These are phyloP conservation scores for Cephus pygmeus DNA, from an alignment of 2,888 invertebrate genomes.

Conservation along the genomic window DNA sequence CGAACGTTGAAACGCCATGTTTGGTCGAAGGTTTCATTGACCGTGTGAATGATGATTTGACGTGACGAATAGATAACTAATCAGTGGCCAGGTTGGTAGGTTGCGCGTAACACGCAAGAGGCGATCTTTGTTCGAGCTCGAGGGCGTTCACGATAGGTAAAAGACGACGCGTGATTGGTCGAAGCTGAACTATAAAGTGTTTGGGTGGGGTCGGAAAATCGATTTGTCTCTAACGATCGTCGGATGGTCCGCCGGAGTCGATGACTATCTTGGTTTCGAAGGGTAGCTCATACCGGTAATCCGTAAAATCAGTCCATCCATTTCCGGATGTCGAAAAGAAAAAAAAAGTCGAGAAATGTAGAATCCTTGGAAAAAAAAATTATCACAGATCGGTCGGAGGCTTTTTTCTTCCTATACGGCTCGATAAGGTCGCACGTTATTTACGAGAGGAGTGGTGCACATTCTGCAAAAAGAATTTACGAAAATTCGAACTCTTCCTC, in stretches of 20 bases:
- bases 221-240: constrained; percentile 16
- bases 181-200: background rate
- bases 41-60: background rate
- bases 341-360: background rate
- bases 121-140: background rate
- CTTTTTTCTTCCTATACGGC: background rate
- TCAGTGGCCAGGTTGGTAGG: background rate
- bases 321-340: background rate
- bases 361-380: background rate
- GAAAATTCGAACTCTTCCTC: constrained; percentile 8
- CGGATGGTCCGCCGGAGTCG: constrained; percentile 14
- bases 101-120: background rate
- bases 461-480: background rate
- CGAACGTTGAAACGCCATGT: background rate
- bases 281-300: background rate
- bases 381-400: background rate
- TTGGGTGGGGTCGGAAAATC: constrained; percentile 20
- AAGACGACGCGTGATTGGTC: constrained; percentile 7
- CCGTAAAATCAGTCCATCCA: background rate
- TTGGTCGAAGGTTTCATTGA: background rate
- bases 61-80: constrained; percentile 5
- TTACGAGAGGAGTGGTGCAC: background rate
- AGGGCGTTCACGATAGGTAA: constrained; percentile 16
- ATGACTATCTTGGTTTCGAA: background rate
- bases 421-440: background rate